Percentiles rank a stretch among this genome's conserved stretches.
Evolutionary conservation across 2,113 vertebrate species (phyloP).

Genomic region (Amblyopsis rosae): DNA sequence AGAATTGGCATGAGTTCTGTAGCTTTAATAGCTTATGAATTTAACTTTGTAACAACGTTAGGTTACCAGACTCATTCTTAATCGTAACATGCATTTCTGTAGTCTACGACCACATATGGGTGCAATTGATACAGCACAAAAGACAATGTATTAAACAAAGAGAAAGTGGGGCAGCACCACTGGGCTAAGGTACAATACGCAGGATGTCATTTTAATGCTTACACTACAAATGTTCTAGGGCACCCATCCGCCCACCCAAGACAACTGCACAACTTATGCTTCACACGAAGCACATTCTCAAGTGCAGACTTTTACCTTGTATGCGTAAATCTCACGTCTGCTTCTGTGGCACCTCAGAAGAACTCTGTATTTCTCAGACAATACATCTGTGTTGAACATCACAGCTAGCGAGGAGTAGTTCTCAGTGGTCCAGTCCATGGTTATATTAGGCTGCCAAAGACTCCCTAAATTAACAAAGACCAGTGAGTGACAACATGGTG

Average conservation of each 20-base stretch:
- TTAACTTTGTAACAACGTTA: too few species aligned
- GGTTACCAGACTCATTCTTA: neutral
- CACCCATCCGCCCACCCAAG: slow-evolving; percentile 5
- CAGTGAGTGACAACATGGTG: neutral
- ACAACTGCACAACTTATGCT: neutral
- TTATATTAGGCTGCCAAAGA: slow-evolving; percentile 70
- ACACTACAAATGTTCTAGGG: slow-evolving; percentile 22
- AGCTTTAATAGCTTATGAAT: too few species aligned
- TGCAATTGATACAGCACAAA: too few species aligned
- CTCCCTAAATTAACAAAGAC: slow-evolving; percentile 54
- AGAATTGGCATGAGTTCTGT: too few species aligned
- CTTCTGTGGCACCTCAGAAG: slow-evolving; percentile 29
- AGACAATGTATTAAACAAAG: neutral
- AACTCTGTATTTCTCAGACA: slow-evolving; percentile 58
- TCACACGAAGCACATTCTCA: neutral
- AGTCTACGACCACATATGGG: neutral
- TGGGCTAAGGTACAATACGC: slow-evolving; percentile 4
- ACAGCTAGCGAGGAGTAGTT: slow-evolving; percentile 33
- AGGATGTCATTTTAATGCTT: slow-evolving; percentile 25
- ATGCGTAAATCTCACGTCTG: rapidly evolving
- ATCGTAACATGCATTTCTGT: neutral
- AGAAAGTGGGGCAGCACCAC: slow-evolving; percentile 22
- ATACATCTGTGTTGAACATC: slow-evolving; percentile 49
- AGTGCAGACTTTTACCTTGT: slow-evolving; percentile 36
- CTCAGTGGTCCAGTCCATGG: neutral